Percentiles rank a stretch among this genome's conserved stretches.
These are phyloP conservation scores for Thamnaconus septentrionalis DNA, from an alignment of 2,113 vertebrate species.

Conservation along the genomic window DNA sequence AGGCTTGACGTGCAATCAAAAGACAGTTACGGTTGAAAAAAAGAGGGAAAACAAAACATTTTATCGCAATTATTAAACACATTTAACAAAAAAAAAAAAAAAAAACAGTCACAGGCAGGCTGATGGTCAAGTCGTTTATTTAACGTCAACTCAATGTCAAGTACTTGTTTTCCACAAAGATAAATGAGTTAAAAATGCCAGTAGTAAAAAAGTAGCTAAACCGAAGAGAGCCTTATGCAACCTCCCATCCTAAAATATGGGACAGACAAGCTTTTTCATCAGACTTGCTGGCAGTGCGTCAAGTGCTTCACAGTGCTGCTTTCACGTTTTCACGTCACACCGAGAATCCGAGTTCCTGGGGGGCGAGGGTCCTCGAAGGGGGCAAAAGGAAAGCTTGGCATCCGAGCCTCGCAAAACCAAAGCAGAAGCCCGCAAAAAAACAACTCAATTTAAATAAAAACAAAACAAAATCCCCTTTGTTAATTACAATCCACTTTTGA, in stretches of 20 bases:
- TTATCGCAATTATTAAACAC: too few relatives aligned
- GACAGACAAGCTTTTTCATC: constrained; percentile 4
- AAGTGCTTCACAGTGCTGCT: constrained; percentile 23
- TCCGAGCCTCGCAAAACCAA: neutral
- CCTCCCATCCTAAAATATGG: neutral
- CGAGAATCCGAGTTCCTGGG: neutral
- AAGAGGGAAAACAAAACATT: too few relatives aligned
- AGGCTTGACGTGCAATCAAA: too few relatives aligned
- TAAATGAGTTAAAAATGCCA: constrained; percentile 8
- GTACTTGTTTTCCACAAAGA: neutral
- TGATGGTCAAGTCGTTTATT: constrained; percentile 23
- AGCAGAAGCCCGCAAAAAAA: neutral
- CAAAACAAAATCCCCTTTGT: too few relatives aligned
- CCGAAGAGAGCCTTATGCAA: constrained; percentile 1
- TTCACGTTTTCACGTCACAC: neutral
- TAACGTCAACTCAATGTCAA: constrained; percentile 4
- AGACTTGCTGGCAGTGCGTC: constrained; percentile 10
- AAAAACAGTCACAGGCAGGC: neutral
- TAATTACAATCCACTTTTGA: too few relatives aligned
- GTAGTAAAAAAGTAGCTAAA: constrained; percentile 27
- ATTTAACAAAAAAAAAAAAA: neutral
- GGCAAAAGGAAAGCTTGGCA: neutral
- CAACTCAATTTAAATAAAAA: too few relatives aligned
- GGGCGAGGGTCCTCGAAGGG: neutral
- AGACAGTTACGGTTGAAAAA: too few relatives aligned